Conservation (phyloP, 2,113 vertebrate genomes). For the Protobothrops mucrosquamatus region DNA sequence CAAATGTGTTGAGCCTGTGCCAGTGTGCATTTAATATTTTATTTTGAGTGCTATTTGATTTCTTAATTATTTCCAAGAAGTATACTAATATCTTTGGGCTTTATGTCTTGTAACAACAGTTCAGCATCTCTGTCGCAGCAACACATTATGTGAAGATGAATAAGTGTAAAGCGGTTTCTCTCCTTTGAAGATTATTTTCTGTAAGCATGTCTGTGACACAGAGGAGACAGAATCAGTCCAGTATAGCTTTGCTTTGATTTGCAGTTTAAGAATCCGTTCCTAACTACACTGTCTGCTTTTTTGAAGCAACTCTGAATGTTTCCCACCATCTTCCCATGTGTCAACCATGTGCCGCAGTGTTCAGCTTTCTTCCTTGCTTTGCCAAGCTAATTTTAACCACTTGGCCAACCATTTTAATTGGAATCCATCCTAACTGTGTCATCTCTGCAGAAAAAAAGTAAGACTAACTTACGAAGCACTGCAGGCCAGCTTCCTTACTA, state of each 20-base stretch:
- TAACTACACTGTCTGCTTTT: background rate
- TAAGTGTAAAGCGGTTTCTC: background rate
- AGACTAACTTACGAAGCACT: background rate
- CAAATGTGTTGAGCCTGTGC: too few relatives aligned
- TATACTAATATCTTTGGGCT: background rate
- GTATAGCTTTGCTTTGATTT: slow-evolving; percentile 20
- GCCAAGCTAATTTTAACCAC: background rate
- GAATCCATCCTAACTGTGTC: background rate
- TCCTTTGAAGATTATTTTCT: slow-evolving; percentile 11
- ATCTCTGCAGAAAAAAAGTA: background rate
- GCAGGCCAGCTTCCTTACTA: background rate
- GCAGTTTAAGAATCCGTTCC: slow-evolving; percentile 1
- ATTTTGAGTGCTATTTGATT: background rate
- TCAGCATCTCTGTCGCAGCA: background rate
- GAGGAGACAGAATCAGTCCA: slow-evolving; percentile 27
- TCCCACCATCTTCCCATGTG: slow-evolving; percentile 4
- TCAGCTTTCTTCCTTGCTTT: background rate
- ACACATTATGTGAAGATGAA: slow-evolving; percentile 13
- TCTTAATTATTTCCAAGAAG: background rate
- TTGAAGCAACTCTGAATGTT: slow-evolving; percentile 1
- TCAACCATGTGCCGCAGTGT: background rate
- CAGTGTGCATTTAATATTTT: background rate
- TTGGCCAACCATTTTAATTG: background rate
- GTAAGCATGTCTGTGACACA: background rate
- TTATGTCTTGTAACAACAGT: background rate